Percentiles rank a stretch among this genome's conserved stretches.
Evolutionary conservation across 2,113 vertebrate genomes (phyloP).

Genomic region (Eurystomus gularis): DNA sequence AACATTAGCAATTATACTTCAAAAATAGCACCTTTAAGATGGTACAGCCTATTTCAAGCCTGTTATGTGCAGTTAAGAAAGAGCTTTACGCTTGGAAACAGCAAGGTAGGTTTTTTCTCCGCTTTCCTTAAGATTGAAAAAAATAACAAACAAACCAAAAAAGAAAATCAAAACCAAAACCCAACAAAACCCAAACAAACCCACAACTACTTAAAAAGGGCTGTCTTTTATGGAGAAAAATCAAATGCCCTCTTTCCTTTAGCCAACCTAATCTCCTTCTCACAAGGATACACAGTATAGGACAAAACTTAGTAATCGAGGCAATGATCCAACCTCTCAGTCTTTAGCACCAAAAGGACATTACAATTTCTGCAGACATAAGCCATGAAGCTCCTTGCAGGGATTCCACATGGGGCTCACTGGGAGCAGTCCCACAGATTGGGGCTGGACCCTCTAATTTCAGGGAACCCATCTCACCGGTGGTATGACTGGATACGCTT

Average conservation of each 20-base stretch:
- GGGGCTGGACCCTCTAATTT: background rate
- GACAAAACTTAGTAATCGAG: background rate
- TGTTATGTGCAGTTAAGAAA: background rate
- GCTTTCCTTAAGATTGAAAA: background rate
- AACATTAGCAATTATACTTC: conserved; percentile 40
- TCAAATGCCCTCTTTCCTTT: background rate
- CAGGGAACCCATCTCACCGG: background rate
- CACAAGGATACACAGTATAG: background rate
- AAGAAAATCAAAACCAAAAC: background rate
- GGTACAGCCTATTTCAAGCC: background rate
- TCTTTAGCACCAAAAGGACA: background rate
- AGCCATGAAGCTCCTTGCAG: background rate
- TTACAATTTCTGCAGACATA: background rate
- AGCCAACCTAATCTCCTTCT: background rate
- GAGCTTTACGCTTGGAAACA: background rate
- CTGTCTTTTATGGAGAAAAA: background rate
- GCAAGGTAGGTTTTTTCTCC: background rate
- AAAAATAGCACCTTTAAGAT: conserved; percentile 37
- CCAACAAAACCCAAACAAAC: background rate
- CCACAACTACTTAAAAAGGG: background rate
- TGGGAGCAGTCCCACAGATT: background rate
- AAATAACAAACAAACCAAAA: too few relatives aligned
- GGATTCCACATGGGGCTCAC: background rate
- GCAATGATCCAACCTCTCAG: background rate
- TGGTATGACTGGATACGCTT: background rate